These are phyloP conservation scores for Caenorhabditis briggsae DNA, from an alignment of 1,140 invertebrate genomes.

Conservation along the genomic window DNA sequence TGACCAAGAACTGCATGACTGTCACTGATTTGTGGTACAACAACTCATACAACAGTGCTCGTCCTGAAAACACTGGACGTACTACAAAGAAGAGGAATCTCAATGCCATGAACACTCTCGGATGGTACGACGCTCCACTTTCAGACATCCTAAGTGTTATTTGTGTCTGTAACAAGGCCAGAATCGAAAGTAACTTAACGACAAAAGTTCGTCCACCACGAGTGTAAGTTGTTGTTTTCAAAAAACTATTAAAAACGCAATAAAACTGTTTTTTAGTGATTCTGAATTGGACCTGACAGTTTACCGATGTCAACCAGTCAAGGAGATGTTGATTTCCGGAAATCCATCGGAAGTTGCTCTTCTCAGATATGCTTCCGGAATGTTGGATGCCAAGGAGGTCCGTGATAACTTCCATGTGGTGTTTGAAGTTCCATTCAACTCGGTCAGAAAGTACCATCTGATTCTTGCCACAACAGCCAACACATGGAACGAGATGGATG, in stretches of 20 bases:
- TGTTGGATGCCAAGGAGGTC: conserved; percentile 62
- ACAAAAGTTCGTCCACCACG: conserved; percentile 50
- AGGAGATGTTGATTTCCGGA: conserved; percentile 67
- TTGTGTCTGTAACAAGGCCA: conserved; percentile 70
- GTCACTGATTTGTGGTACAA: conserved; percentile 80
- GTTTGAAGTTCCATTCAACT: conserved; percentile 77
- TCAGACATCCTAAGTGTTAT: conserved; percentile 69
- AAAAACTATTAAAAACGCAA: background rate
- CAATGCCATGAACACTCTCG: conserved; percentile 56
- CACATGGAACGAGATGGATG: conserved; percentile 33
- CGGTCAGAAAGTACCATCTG: conserved; percentile 74
- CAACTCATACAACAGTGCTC: conserved; percentile 70
- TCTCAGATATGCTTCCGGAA: conserved; percentile 63
- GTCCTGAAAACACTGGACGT: conserved; percentile 66
- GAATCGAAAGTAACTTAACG: conserved; percentile 62
- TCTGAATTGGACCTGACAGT: conserved; percentile 48
- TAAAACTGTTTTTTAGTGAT: conserved; percentile 51
- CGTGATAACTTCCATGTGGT: conserved; percentile 68
- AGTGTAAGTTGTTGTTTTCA: conserved; percentile 21
- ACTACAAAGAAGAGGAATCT: conserved; percentile 68
- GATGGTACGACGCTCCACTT: conserved; percentile 66
- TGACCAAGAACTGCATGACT: conserved; percentile 99
- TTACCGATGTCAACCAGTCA: conserved; percentile 38
- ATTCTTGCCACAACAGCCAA: conserved; percentile 65
- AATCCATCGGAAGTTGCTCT: conserved; percentile 72